These are phyloP conservation scores for Stomorhina lunata DNA, from an alignment of 2,888 invertebrate genomes.

Conservation along the genomic window DNA sequence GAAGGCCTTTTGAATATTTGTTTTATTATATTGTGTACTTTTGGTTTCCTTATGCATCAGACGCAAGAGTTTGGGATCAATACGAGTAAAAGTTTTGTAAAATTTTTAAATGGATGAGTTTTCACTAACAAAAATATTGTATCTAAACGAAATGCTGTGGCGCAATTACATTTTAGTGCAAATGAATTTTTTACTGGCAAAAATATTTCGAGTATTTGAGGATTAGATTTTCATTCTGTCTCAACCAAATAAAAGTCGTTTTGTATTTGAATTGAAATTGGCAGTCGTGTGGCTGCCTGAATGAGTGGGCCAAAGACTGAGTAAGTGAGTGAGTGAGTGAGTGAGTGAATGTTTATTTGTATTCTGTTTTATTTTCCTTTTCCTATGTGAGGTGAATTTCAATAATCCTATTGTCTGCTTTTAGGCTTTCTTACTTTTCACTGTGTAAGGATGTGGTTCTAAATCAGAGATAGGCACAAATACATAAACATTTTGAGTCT, in stretches of 20 bases:
- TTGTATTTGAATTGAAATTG: constrained; percentile 3
- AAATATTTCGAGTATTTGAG: not conserved
- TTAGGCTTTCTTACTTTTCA: constrained; percentile 51
- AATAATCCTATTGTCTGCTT: constrained; percentile 63
- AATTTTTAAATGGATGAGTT: not conserved
- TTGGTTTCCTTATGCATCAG: not conserved
- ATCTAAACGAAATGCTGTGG: too few relatives aligned
- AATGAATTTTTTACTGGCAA: not conserved
- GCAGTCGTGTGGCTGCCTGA: not conserved
- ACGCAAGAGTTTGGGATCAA: not conserved
- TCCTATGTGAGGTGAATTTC: constrained; percentile 63
- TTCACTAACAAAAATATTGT: not conserved
- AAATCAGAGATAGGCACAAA: too few relatives aligned
- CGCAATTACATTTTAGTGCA: too few relatives aligned
- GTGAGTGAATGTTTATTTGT: constrained; percentile 11
- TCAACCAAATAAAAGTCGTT: constrained; percentile 3
- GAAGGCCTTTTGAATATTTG: constrained; percentile 4
- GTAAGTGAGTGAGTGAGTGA: too few relatives aligned
- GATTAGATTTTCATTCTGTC: constrained; percentile 1
- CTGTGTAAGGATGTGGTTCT: too few relatives aligned
- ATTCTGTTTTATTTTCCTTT: constrained; percentile 37
- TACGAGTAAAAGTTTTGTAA: not conserved
- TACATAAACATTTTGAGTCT: too few relatives aligned
- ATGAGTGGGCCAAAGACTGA: too few relatives aligned
- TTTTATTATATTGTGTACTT: not conserved